Base-by-base conservation (phyloP, 92 coral and sea anemone species). In the Montipora capitata region DNA sequence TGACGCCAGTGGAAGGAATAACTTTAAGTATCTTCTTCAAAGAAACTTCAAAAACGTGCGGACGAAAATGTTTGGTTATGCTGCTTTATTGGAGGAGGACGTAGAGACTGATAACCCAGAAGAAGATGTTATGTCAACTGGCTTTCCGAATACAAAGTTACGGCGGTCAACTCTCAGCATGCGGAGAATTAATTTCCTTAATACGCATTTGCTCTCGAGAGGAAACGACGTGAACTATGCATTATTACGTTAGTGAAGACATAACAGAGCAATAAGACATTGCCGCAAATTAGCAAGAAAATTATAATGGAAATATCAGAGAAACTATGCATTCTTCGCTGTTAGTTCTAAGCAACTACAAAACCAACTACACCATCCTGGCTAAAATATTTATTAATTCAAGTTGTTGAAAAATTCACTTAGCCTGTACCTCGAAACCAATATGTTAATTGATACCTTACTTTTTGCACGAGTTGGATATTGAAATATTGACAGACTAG, bases 51-150 rank as follows among this genome's bases (percentile, higher is more conserved):
- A 10, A 40, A 40, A 27, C 2, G 51, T 68, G 16, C 54, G 64
- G 68, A 61, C 58, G 27, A 27, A 51, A 11, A 59, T 51, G 40
- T 83, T 83, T 83, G 76, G 62, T 6, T 83, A 83, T 61, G n/a
- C 71, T 20, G 38, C 35, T 42, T 14, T 83, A 35, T 42, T 20
- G 8, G 72, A 83, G 14, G 87, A 72, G 18, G 80, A 72, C 7
- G 63, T 71, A 2, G 79, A 72, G 12, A 4, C 11, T 14, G 42
- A n/a, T 42, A 11, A 18, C 59, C 27, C 0, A 43, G 44, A 72
- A 54, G 59, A 12, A 8, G 40, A 58, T 59, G 61, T 1, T 8
- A 27, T 18, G 40, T 12, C 59, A 15, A 6, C 41, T 42, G 72
- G 39, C 40, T 18, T 14, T 13, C 87, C 18, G 12, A 45, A 5